Percentiles rank a stretch among this genome's conserved stretches.
phyloP scores from a whole-genome alignment of 2,888 invertebrate genomes.

The Unio pictorum region DNA sequence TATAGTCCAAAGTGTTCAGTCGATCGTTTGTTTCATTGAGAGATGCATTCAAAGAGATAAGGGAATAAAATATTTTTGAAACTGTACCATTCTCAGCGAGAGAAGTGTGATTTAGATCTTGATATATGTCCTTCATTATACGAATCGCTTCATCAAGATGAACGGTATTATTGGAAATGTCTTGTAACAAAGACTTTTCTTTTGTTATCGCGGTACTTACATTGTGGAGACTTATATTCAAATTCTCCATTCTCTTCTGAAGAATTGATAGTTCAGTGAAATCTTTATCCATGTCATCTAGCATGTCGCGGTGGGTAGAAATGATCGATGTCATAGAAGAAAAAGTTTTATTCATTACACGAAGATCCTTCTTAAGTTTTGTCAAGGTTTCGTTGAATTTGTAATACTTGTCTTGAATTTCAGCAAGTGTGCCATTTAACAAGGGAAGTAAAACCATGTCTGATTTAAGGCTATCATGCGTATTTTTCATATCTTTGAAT shows the following conservation, averaged over 20 bases:
- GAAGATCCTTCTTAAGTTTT: slow-evolving; percentile 8
- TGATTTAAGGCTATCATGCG: slow-evolving; percentile 5
- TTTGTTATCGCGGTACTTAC: no score
- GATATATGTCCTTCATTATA: slow-evolving; percentile 1
- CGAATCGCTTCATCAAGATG: slow-evolving; percentile 1
- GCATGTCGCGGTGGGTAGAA: no score
- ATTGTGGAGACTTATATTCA: no score
- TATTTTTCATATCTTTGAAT: slow-evolving; percentile 3
- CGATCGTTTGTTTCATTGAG: no score
- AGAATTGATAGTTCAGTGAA: slow-evolving; percentile 3
- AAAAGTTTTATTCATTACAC: slow-evolving; percentile 13
- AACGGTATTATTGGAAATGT: no score
- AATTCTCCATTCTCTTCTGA: no score
- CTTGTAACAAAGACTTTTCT: no score
- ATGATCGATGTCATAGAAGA: background rate
- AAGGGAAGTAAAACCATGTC: slow-evolving; percentile 6
- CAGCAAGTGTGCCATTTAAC: slow-evolving; percentile 18
- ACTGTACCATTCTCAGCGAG: slow-evolving; percentile 12
- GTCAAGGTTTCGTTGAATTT: slow-evolving; percentile 10
- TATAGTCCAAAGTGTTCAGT: no score
- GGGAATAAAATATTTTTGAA: no score
- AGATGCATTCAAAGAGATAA: no score
- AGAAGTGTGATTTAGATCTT: slow-evolving; percentile 9
- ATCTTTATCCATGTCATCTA: slow-evolving; percentile 4
- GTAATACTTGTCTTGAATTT: slow-evolving; percentile 20